Conservation (phyloP, 2,113 vertebrate species). For the Poeciliopsis prolifica region DNA sequence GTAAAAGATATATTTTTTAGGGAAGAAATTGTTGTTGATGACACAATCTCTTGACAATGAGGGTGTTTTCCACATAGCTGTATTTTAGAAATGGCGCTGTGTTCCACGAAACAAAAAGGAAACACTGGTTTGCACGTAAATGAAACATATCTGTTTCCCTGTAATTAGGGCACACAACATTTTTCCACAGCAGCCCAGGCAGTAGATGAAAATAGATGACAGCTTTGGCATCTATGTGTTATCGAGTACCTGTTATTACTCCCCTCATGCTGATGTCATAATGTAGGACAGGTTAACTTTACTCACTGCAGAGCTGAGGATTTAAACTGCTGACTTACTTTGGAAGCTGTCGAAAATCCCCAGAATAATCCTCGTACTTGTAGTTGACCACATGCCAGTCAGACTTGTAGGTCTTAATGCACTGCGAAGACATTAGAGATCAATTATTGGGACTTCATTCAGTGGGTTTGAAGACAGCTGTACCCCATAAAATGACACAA, state of each 20-base stretch:
- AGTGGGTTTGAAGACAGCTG: background rate
- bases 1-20: conserved; percentile 43
- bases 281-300: conserved; percentile 9
- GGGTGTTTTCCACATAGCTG: conserved; percentile 62
- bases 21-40: conserved; percentile 48
- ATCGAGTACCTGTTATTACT: conserved; percentile 35
- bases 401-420: conserved; percentile 97
- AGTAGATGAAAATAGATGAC: conserved; percentile 28
- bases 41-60: conserved; percentile 57
- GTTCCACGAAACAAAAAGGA: conserved; percentile 30
- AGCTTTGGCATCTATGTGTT: conserved; percentile 30
- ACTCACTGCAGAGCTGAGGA: background rate
- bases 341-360: conserved; percentile 95
- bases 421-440: conserved; percentile 79
- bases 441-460: conserved; percentile 6
- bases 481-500: background rate
- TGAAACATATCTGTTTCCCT: conserved; percentile 56
- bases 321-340: conserved; percentile 80
- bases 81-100: conserved; percentile 16
- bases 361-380: conserved; percentile 96
- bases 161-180: conserved; percentile 32
- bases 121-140: conserved; percentile 47
- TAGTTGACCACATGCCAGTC: conserved; percentile 98
- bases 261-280: conserved; percentile 32
- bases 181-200: conserved; percentile 9